Evolutionary conservation across 2,888 invertebrate species (phyloP).

Genomic region (Habrosyne pyritoides): DNA sequence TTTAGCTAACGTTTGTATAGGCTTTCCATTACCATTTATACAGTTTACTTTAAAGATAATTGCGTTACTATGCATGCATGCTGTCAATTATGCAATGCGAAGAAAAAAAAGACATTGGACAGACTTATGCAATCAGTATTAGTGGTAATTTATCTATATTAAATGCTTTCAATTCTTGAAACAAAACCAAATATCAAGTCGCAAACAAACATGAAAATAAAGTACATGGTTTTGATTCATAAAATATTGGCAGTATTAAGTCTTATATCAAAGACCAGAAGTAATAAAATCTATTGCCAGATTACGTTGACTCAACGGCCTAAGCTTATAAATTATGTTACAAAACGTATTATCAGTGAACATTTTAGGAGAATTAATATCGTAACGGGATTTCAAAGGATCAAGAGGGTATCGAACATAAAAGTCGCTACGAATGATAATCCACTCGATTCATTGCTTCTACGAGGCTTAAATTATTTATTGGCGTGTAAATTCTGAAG

Average conservation of each 20-base stretch:
- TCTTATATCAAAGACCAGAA: not conserved
- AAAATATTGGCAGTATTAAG: not conserved
- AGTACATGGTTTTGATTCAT: not conserved
- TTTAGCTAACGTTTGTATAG: constrained; percentile 35
- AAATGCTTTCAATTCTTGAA: too few species aligned
- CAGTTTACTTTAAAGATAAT: constrained; percentile 3
- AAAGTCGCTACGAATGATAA: not conserved
- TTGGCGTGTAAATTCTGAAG: too few species aligned
- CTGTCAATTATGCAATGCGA: not conserved
- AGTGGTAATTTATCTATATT: not conserved
- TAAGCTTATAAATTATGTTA: not conserved
- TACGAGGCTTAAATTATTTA: not conserved
- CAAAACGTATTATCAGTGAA: not conserved
- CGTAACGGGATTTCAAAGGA: not conserved
- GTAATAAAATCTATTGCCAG: not conserved
- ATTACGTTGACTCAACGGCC: not conserved
- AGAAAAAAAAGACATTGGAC: not conserved
- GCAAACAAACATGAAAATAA: not conserved
- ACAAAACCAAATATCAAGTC: too few species aligned
- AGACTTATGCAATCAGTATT: not conserved
- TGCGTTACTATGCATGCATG: not conserved
- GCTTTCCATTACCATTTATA: constrained; percentile 2
- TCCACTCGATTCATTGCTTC: not conserved
- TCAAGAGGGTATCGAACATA: not conserved
- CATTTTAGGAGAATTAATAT: not conserved